Percentiles rank a stretch among this genome's conserved stretches.
phyloP scores from a whole-genome alignment of 2,113 vertebrate species.

The Actenoides hombroni region DNA sequence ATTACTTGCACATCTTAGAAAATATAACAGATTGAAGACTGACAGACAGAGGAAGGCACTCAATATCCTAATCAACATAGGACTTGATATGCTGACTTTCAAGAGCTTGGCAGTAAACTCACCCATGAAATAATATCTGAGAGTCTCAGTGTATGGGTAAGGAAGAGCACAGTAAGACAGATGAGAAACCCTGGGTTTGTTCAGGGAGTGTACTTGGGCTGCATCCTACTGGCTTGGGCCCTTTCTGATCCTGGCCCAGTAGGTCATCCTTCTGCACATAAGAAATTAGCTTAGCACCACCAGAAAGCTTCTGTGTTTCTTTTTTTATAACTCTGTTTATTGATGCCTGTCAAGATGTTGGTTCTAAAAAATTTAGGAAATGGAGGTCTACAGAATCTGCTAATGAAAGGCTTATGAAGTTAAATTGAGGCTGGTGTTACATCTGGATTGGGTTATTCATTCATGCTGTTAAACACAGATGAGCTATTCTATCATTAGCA shows the following conservation, averaged over 20 bases:
- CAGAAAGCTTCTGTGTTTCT: not conserved
- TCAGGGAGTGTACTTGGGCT: not conserved
- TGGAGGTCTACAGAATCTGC: not conserved
- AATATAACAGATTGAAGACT: not conserved
- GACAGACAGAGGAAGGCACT: not conserved
- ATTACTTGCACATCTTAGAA: not conserved
- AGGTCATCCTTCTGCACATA: not conserved
- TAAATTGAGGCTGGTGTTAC: not conserved
- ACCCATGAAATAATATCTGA: not conserved
- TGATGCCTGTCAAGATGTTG: not conserved
- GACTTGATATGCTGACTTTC: not conserved
- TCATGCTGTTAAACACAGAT: not conserved
- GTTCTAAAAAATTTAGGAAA: not conserved
- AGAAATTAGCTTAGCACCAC: not conserved
- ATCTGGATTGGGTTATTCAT: not conserved
- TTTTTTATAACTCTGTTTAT: not conserved
- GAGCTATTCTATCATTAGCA: not conserved
- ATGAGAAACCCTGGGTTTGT: not conserved
- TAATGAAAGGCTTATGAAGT: not conserved
- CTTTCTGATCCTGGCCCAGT: not conserved
- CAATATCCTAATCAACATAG: not conserved
- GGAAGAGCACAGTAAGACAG: rapidly evolving
- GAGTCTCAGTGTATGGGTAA: not conserved
- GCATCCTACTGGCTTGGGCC: not conserved
- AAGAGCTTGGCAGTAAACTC: not conserved